Evolutionary conservation across 1,140 invertebrate genomes (phyloP), one percentile per base, ranked within the genome.

Genomic region (Penaeus vannamei): DNA sequence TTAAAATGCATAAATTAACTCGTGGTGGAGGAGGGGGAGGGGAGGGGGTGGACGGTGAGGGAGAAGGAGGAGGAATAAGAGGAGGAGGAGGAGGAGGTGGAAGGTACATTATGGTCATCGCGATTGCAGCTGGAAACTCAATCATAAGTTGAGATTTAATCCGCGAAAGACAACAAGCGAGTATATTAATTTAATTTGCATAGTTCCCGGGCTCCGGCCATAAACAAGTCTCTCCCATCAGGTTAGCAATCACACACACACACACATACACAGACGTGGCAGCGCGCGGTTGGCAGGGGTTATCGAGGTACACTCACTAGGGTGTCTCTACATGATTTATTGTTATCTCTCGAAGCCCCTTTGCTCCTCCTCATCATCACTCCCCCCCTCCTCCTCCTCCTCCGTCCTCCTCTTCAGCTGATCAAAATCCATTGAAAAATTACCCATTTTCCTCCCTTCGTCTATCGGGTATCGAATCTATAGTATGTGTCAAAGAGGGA

Each of bases 121-220:
- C 53, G 53, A 53, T 53, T 17, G 22, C 23, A n/a, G 36, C 46
- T 46, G 32, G 20, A 32, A 46, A 69, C 84, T 85, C 84, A 72
- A 85, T 85, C 84, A 85, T 85, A 85, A 85, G 53, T 53, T 64
- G 26, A 64, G 84, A 85, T 85, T 76, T 42, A 72, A 66, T 77
- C 42, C 32, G 69, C 53, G 77, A 42, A 46, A 62, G 61, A 86
- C 85, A 86, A 81, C 61, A 66, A 53, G 53, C 10, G 26, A 66
- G 19, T 69, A 86, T 86, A 86, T 86, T 86, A 86, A 86, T 86
- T 86, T 61, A 86, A 81, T 86, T 86, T 86, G 85, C 85, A 86
- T 86, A 86, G 20, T 26, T 22, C 60, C 32, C 53, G 53, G 20
- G 20, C 72, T 23, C 23, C 26, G 66, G 81, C 77, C 79, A 81